Evolutionary conservation across 1,140 invertebrate genomes (phyloP).

Genomic region (Penaeus vannamei): DNA sequence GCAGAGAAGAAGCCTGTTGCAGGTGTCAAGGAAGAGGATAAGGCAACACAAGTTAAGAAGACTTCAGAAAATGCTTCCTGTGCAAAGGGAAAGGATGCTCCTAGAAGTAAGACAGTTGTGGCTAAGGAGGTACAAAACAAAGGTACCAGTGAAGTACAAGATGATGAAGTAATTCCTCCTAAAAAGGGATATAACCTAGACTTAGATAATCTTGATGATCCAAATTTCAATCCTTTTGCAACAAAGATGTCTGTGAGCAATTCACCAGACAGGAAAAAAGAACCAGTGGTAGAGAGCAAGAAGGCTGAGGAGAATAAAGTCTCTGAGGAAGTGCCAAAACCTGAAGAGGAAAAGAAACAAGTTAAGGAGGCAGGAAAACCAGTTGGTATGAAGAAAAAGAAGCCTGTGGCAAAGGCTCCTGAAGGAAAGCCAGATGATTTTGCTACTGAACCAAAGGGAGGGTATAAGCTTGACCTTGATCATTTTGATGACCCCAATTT

Average conservation of each 20-base stretch:
- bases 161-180: conserved; percentile 21
- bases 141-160: background rate
- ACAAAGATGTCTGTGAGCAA: conserved; percentile 2
- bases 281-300: background rate
- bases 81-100: background rate
- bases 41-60: too few species aligned
- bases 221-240: conserved; percentile 43
- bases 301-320: background rate
- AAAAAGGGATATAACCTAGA: conserved; percentile 38
- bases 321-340: background rate
- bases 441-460: conserved; percentile 8
- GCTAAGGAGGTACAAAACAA: background rate
- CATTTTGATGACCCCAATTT: conserved; percentile 44
- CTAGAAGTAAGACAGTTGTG: background rate
- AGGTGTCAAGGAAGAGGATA: background rate
- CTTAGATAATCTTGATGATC: conserved; percentile 53
- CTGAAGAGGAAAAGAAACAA: background rate
- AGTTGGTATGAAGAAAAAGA: too few species aligned
- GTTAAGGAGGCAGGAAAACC: background rate
- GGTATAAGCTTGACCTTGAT: background rate
- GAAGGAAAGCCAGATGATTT: background rate
- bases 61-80: too few species aligned
- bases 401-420: background rate
- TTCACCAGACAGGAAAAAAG: background rate
- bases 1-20: background rate